Evolutionary conservation across 2,797 vertebrate genomes (phyloP), one percentile per base, ranked within the genome.

Genomic region (Micropoecilia bifurca): DNA sequence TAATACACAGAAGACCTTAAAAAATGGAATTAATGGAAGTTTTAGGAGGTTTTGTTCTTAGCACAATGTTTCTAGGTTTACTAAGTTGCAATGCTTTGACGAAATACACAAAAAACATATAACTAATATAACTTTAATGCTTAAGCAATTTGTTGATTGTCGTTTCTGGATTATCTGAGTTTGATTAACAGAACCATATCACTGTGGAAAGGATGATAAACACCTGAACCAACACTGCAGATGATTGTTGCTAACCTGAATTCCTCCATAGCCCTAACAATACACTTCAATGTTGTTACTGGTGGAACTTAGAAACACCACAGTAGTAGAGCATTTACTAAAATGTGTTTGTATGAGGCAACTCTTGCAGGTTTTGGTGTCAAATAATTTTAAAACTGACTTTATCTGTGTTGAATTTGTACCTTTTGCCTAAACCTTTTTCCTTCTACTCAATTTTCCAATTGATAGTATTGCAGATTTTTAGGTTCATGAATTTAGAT

Each of bases 1-100:
- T 94, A 93, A 94, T 95, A 92, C 89, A 83, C 83, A 89, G 90
- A 84, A 90, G 90, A 91, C 78, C 88, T 63, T 83, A 91, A 88
- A 94, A 91, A 91, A 92, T 74, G 74, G 85, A 86, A 91, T 92
- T 91, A 90, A 79, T 48, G 80, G 80, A 87, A 86, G 7, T 53
- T 53, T 53, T 53, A 53, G 50, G 8, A 53, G 2, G 25, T 25
- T 9, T 25, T 25, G 25, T 53, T 53, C 50, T 53, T 25, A 9
- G 8, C 50, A 53, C 8, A 8, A 53, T 53, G 50, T 53, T 53
- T 53, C 22, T 25, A 25, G 50, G 8, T 25, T 53, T 53, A 53
- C 50, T 25, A 53, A 53, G 50, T 53, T 53, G 22, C 25, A 28
- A 57, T 12, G n/a, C 8, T 57, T 57, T 28, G n/a, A 57, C 53